Base-by-base conservation (phyloP, 2,888 invertebrate species). In the Spialia ferax region DNA sequence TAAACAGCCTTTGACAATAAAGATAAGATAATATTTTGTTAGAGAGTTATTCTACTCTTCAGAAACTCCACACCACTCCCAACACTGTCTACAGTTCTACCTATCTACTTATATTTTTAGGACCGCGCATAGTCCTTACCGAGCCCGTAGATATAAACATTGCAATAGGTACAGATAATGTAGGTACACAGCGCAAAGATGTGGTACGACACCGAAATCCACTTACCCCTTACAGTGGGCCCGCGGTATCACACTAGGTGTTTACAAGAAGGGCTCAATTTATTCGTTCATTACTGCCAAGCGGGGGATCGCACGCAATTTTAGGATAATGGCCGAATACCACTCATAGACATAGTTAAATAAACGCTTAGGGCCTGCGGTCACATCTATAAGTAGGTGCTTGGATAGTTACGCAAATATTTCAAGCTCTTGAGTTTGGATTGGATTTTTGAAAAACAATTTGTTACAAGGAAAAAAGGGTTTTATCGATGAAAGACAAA, bases 141-240 rank as follows among this genome's bases (percentile, higher is more conserved):
- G 15, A 64, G 45, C 56, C 35, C 50, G 48, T 35, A 65, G 64
- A 67, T 66, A 70, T 65, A 64, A 71, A 68, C 67, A 72, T 63
- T 66, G 73, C 73, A 52, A 32, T 32, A 32, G 32, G 69, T 77
- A 82, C 79, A 86, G 81, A 85, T 81, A 87, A 82, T 82, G 81
- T 87, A 32, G 32, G 32, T 32, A 78, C 76, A 78, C 76, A 80
- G 80, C 81, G 84, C 81, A 85, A 83, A 74, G 75, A 89, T 90
- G 86, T 81, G 82, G 85, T 85, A 82, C 85, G 85, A 93, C 93
- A 93, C 90, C 91, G 86, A 93, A 93, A 92, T 87, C 91, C 93
- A 93, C 93, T 93, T 93, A 93, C 91, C 91, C 91, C 91, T 88
- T 91, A 86, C 91, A 84, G 89, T 82, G 88, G 86, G 81, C 81